phyloP scores from a whole-genome alignment of 2,888 invertebrate species.

The Aelia acuminata region DNA sequence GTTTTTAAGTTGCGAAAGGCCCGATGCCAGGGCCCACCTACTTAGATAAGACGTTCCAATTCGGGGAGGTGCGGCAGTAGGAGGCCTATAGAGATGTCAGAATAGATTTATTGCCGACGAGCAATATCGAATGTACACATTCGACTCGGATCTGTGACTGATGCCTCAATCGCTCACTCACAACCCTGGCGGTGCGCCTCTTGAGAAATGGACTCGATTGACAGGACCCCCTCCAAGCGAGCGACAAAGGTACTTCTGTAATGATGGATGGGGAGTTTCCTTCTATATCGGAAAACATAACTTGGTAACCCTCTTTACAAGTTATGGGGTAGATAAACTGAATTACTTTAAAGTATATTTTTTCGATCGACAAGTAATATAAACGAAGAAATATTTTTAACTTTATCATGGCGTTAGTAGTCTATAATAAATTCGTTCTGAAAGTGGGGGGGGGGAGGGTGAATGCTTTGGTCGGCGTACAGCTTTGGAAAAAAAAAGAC shows the following conservation, averaged over 20 bases:
- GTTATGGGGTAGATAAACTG: not conserved
- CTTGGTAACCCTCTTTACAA: not conserved
- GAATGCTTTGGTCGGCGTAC: no score
- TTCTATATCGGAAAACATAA: not conserved
- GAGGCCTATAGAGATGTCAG: constrained; percentile 14
- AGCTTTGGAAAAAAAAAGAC: no score
- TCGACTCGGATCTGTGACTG: not conserved
- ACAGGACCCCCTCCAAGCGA: not conserved
- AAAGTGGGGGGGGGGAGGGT: no score
- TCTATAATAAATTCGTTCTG: no score
- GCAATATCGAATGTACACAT: constrained; percentile 25
- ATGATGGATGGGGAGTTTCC: not conserved
- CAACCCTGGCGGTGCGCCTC: not conserved
- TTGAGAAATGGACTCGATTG: constrained; percentile 30
- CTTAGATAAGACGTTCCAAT: not conserved
- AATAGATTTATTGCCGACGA: not conserved
- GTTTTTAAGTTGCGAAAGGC: not conserved
- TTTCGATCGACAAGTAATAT: no score
- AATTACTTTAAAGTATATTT: no score
- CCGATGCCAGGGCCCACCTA: not conserved
- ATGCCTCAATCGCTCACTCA: constrained; percentile 1
- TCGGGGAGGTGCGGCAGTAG: not conserved
- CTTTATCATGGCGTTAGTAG: no score
- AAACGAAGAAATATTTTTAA: no score
- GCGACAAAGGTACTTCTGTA: not conserved